Evolutionary conservation across 2,113 vertebrate species (phyloP).

Genomic region (Colinus virginianus): DNA sequence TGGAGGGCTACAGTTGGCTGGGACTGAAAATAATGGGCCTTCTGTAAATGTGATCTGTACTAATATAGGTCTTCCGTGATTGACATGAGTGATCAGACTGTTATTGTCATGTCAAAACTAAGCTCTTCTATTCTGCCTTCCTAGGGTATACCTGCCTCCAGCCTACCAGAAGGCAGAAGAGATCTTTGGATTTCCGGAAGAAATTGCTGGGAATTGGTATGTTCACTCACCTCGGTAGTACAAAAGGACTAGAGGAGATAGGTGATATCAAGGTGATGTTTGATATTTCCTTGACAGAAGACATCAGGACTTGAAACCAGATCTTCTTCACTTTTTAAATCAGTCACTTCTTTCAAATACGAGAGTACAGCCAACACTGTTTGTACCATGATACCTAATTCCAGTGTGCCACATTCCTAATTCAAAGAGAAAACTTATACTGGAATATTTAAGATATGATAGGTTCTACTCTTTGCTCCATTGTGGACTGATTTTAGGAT

Average conservation of each 20-base stretch:
- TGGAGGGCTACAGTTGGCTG: background rate
- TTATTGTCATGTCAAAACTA: background rate
- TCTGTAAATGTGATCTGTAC: background rate
- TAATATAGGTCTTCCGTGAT: background rate
- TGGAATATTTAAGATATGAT: background rate
- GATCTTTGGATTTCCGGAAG: conserved; percentile 51
- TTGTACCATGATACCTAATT: background rate
- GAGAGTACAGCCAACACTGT: background rate
- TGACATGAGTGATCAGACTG: background rate
- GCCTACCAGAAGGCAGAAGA: conserved; percentile 11
- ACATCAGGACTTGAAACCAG: background rate
- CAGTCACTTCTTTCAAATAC: background rate
- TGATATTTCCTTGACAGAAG: background rate
- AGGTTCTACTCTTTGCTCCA: background rate
- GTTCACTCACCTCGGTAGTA: background rate
- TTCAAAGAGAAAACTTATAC: background rate
- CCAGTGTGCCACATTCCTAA: background rate
- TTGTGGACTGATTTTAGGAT: background rate
- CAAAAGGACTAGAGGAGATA: background rate
- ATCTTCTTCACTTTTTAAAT: background rate
- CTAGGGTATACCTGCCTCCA: conserved; percentile 63
- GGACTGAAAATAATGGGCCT: background rate
- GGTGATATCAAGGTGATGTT: background rate
- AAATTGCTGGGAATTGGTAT: conserved; percentile 54
- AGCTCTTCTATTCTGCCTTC: background rate